Base-by-base conservation (phyloP, 2,113 vertebrate genomes). In the Ammodytes marinus region DNA sequence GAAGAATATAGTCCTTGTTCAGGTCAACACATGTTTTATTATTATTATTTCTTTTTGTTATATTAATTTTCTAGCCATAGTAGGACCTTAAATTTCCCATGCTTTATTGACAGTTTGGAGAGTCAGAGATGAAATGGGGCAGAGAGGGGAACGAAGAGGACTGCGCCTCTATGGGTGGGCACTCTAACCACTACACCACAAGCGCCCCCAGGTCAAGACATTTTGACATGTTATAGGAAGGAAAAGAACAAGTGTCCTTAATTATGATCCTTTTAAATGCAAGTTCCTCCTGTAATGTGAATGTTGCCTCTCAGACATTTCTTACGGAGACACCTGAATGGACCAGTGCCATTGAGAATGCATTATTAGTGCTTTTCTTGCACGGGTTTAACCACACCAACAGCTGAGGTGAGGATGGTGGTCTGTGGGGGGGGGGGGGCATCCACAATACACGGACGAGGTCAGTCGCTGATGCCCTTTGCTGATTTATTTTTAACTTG, bases 401-500 rank as follows among this genome's bases (percentile, higher is more conserved):
- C 7, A 59, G 17, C 8, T 50, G 42, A 77, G 66, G 57, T 67
- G 4, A 74, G 3, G 11, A 17, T 78, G 64, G 66, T 47, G 42
- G 27, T 65, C 5, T 50, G 27, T 27, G 27, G 27, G 27, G 27
- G 27, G 27, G 27, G 27, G 1, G 50, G 74, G 69, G 78, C 50
- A 55, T 67, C 13, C 42, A 55, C 54, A 69, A 13, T 15, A n/a
- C 43, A 7, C 59, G 77, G 63, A 3, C 45, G 1, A 69, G 75
- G 82, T 88, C 75, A 63, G 27, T 5, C 46, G 39, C 53, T 58
- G 50, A 57, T 80, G 54, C 69, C 65, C 50, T 47, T 78, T 64
- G 60, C 46, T 2, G 85, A 42, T 79, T 55, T 85, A 60, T 85
- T 77, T 78, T 70, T 86, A 4, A 83, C 74, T 79, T 76, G 37